phyloP scores from a whole-genome alignment of 92 coral and sea anemone species.

The Chrysogorgia sp. region DNA sequence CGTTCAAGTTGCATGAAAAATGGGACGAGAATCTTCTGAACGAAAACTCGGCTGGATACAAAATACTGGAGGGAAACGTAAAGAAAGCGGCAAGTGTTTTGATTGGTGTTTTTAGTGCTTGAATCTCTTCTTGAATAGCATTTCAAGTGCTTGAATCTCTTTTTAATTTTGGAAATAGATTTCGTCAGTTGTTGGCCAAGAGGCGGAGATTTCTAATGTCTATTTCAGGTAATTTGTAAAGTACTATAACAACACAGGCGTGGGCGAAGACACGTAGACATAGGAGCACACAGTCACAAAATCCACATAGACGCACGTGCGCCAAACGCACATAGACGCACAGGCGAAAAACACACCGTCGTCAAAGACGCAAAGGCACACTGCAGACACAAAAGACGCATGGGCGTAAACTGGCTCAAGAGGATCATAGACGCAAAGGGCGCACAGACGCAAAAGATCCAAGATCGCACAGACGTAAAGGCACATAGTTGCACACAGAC shows the following conservation, averaged over 20 bases:
- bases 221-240: slow-evolving; percentile 81
- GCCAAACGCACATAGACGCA: too few species aligned
- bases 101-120: neutral
- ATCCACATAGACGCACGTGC: too few species aligned
- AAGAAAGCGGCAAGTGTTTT: slow-evolving; percentile 79
- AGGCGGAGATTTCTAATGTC: slow-evolving; percentile 65
- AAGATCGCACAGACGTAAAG: too few species aligned
- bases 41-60: slow-evolving; percentile 64
- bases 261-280: neutral
- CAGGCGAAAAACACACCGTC: too few species aligned
- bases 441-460: too few species aligned
- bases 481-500: too few species aligned
- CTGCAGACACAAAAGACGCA: too few species aligned
- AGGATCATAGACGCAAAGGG: too few species aligned
- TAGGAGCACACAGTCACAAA: too few species aligned
- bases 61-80: slow-evolving; percentile 85
- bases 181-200: slow-evolving; percentile 69
- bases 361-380: too few species aligned
- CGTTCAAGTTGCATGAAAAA: slow-evolving; percentile 77
- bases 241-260: neutral
- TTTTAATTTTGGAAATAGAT: slow-evolving; percentile 47
- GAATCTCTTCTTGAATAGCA: neutral
- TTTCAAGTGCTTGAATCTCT: neutral
- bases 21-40: slow-evolving; percentile 75
- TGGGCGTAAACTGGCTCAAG: too few species aligned